Evolutionary conservation across 2,113 vertebrate genomes (phyloP).

Genomic region (Tetrao urogallus): DNA sequence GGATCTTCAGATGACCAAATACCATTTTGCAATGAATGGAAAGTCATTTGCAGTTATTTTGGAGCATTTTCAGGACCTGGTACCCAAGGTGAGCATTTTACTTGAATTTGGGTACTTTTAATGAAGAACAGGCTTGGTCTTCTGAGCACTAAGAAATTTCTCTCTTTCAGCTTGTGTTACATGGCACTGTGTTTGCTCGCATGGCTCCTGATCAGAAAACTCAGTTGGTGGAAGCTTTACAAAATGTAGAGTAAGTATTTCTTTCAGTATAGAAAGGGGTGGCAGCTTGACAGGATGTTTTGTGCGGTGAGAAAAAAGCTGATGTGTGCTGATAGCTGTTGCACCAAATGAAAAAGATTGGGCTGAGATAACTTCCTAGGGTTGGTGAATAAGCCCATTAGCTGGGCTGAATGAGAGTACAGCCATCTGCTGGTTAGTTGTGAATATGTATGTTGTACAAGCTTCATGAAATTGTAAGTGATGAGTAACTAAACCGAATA

Average conservation of each 20-base stretch:
- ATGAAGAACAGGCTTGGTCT: neutral
- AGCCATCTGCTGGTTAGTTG: conserved; percentile 46
- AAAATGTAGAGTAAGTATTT: conserved; percentile 94
- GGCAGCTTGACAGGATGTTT: neutral
- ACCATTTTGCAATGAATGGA: conserved; percentile 97
- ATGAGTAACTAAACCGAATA: neutral
- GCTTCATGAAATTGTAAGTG: neutral
- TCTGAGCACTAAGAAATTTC: neutral
- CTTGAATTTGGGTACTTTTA: neutral
- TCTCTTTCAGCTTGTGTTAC: conserved; percentile 88
- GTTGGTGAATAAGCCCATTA: neutral
- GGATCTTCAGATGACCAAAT: conserved; percentile 82
- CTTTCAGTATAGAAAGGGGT: rapidly evolving
- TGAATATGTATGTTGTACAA: neutral
- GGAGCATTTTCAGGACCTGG: conserved; percentile 95
- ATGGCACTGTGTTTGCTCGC: conserved; percentile 95
- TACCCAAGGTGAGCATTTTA: conserved; percentile 88
- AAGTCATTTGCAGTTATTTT: conserved; percentile 93
- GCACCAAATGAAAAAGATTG: neutral
- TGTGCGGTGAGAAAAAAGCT: neutral
- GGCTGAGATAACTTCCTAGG: neutral
- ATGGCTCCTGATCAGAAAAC: conserved; percentile 99
- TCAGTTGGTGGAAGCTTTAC: conserved; percentile 92
- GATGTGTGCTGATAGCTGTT: neutral
- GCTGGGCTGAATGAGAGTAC: neutral